Evolutionary conservation across 1,140 invertebrate species (phyloP).

Genomic region (Cotesia chilonis): DNA sequence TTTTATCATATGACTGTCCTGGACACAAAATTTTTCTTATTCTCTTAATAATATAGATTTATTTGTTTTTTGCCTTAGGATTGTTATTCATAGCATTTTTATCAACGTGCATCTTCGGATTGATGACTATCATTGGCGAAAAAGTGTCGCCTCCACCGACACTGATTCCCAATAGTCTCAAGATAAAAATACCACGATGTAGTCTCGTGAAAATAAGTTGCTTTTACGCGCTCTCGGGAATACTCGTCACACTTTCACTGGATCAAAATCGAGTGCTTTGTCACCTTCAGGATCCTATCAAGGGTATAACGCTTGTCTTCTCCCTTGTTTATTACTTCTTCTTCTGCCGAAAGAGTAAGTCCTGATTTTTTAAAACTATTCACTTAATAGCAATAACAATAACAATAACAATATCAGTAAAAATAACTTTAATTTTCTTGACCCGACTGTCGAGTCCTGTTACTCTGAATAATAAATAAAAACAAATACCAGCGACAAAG

Average conservation of each 20-base stretch:
- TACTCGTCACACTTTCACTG: constrained; percentile 56
- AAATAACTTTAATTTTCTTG: no score
- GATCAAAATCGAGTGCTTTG: constrained; percentile 67
- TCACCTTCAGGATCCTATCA: constrained; percentile 71
- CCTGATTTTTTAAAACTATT: constrained; percentile 8
- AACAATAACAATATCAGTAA: not conserved
- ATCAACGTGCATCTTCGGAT: constrained; percentile 48
- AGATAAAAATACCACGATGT: constrained; percentile 51
- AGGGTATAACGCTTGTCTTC: constrained; percentile 68
- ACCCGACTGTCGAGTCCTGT: no score
- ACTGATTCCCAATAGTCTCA: constrained; percentile 58
- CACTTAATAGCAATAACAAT: not conserved
- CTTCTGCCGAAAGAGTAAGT: constrained; percentile 70
- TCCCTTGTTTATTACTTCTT: constrained; percentile 71
- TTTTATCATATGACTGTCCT: no score
- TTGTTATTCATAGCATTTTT: constrained; percentile 53
- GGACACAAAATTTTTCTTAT: no score
- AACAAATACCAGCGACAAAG: no score
- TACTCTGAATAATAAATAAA: no score
- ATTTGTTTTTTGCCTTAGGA: constrained; percentile 42
- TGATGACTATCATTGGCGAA: constrained; percentile 49
- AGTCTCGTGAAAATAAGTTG: constrained; percentile 56
- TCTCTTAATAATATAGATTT: not conserved
- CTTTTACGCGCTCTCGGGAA: constrained; percentile 54
- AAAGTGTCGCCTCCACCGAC: constrained; percentile 54